Conservation (phyloP, 2,113 vertebrate species). For the Brevimyrus niger region DNA sequence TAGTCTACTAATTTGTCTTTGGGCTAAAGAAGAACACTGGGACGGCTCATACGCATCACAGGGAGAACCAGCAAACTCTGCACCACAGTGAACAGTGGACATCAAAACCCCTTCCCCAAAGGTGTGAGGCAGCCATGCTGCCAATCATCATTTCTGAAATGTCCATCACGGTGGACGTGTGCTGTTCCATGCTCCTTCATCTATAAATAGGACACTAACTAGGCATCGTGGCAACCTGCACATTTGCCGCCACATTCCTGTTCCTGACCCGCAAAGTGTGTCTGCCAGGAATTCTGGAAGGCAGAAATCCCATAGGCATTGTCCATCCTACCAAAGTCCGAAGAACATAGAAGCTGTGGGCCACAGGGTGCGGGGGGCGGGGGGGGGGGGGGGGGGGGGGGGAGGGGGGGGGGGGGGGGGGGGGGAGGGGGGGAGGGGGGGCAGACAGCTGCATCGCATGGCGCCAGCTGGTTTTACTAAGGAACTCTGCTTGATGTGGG, state of each 20-base stretch:
- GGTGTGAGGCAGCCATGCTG: background rate
- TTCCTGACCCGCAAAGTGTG: background rate
- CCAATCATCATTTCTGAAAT: background rate
- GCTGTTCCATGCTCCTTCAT: background rate
- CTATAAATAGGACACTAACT: background rate
- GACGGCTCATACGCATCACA: background rate
- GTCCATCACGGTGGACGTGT: background rate
- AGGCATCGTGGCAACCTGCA: background rate
- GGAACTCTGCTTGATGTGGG: background rate
- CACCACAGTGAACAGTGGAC: background rate
- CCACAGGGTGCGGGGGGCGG: too few relatives aligned
- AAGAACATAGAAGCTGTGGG: background rate
- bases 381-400: too few relatives aligned
- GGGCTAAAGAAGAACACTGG: background rate
- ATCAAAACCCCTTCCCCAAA: background rate
- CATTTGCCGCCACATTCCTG: background rate
- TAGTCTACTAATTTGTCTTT: background rate
- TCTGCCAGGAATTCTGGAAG: background rate
- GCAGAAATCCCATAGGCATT: background rate
- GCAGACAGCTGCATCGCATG: background rate
- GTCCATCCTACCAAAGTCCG: background rate
- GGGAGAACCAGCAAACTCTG: background rate
- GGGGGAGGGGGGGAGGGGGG: too few relatives aligned
- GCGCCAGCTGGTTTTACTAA: constrained; percentile 10
- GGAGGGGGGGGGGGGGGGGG: too few relatives aligned